Evolutionary conservation across 2,113 vertebrate species (phyloP), one percentile per base, ranked within the genome.

Genomic region (Verasper variegatus): DNA sequence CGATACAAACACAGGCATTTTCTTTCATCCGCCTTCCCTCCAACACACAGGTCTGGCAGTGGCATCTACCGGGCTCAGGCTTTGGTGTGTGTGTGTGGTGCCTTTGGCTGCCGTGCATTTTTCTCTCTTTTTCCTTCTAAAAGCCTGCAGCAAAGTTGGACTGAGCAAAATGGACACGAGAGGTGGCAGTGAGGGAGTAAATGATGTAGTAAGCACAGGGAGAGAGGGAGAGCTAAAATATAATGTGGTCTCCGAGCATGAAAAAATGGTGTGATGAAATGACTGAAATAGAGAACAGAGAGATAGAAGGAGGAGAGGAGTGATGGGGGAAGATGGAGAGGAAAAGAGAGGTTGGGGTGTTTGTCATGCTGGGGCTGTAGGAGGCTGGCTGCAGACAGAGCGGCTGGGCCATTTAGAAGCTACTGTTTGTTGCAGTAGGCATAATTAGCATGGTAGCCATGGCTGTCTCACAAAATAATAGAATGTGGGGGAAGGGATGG

Each of bases 341-440:
- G 71, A 70, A 83, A 61, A 70, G 60, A n/a, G 51, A 9, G 73
- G 52, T 27, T 79, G 67, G 81, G 85, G 87, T 93, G 88, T 91
- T 94, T 94, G 88, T 93, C 87, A 94, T 95, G 92, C 93, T 68
- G 83, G 45, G 85, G 90, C 74, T 85, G 94, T 95, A 88, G 85
- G 82, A 88, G 78, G 76, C 78, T 78, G 89, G 91, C 71, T 93
- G 86, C 93, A 93, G 89, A 89, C 77, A 81, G 83, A 85, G 75
- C 49, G 74, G 83, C 78, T 71, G 75, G 86, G 80, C 86, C 91
- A 85, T 92, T 94, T 86, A 91, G 71, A 81, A 84, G 83, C 79
- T 81, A 71, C 82, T 84, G 88, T 87, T 84, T 87, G 90, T 86
- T 94, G 86, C 89, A 84, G 85, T 51, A 85, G 84, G 87, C 84